Conservation (phyloP, 2,113 vertebrate genomes). For the Dromiciops gliroides region DNA sequence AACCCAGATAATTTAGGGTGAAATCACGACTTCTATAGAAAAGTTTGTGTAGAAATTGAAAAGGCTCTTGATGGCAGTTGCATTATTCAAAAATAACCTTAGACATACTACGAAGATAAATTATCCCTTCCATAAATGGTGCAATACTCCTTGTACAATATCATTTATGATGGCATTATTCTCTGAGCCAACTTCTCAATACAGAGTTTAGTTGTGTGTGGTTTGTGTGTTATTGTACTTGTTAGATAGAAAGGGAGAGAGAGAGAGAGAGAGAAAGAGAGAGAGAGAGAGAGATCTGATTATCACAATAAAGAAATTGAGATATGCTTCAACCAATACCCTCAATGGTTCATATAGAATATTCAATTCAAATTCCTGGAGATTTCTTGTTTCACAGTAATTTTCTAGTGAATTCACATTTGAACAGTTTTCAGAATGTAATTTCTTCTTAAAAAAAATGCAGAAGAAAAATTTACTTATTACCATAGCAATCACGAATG, state of each 20-base stretch:
- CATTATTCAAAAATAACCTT: conserved; percentile 40
- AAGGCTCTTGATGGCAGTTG: conserved; percentile 21
- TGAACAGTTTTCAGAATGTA: conserved; percentile 71
- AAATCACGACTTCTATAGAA: conserved; percentile 52
- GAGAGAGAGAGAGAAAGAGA: too few relatives aligned
- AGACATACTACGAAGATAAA: background rate
- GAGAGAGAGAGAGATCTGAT: conserved; percentile 60
- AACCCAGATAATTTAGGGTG: conserved; percentile 35
- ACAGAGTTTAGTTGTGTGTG: conserved; percentile 49
- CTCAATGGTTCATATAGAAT: conserved; percentile 61
- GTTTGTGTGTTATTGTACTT: conserved; percentile 10
- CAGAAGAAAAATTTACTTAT: conserved; percentile 71
- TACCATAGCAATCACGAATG: conserved; percentile 65
- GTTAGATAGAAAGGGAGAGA: background rate
- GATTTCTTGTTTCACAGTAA: conserved; percentile 83
- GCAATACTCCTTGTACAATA: conserved; percentile 14
- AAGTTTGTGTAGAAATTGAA: conserved; percentile 33
- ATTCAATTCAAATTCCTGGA: conserved; percentile 82
- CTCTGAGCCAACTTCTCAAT: conserved; percentile 6
- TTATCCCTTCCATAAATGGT: background rate
- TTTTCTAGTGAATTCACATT: conserved; percentile 80
- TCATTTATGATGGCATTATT: conserved; percentile 35
- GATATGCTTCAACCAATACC: conserved; percentile 62
- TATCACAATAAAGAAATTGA: conserved; percentile 65
- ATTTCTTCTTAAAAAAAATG: conserved; percentile 70